phyloP scores from a whole-genome alignment of 2,888 invertebrate species.

The Cylloceria caligata region DNA sequence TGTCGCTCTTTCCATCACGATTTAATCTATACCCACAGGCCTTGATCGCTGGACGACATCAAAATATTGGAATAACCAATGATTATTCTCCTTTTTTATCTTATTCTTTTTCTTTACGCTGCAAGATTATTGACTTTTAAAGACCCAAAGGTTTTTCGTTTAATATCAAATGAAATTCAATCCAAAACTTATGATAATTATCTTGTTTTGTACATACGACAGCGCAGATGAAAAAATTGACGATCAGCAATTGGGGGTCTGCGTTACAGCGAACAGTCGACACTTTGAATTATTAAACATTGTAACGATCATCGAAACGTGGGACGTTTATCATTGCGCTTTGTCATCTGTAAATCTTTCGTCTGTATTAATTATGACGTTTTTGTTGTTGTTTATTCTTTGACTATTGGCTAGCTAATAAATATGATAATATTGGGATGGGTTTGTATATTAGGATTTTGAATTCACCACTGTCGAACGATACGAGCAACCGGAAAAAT shows the following conservation, averaged over 20 bases:
- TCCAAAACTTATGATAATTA: conserved; percentile 7
- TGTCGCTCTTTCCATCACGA: conserved; percentile 40
- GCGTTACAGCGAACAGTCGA: conserved; percentile 11
- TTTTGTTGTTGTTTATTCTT: background rate
- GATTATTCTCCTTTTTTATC: no score
- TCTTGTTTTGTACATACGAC: conserved; percentile 38
- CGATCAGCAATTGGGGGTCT: conserved; percentile 28
- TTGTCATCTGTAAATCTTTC: background rate
- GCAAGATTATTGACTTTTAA: conserved; percentile 18
- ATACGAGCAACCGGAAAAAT: conserved; percentile 17
- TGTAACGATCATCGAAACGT: conserved; percentile 25
- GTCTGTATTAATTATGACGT: background rate
- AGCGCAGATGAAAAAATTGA: conserved; percentile 42
- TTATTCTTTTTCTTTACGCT: background rate
- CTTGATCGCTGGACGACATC: conserved; percentile 28
- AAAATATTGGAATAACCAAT: background rate
- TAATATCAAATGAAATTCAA: conserved; percentile 17
- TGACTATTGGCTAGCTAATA: conserved; percentile 38
- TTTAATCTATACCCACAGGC: conserved; percentile 29
- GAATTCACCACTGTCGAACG: conserved; percentile 31
- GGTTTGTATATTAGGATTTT: conserved; percentile 16
- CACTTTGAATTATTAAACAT: background rate
- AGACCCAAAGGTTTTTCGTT: conserved; percentile 14
- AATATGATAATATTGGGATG: conserved; percentile 28
- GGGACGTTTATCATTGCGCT: background rate